These are phyloP conservation scores for Plectrocnemia conspersa DNA, from an alignment of 1,140 invertebrate genomes.

Conservation along the genomic window DNA sequence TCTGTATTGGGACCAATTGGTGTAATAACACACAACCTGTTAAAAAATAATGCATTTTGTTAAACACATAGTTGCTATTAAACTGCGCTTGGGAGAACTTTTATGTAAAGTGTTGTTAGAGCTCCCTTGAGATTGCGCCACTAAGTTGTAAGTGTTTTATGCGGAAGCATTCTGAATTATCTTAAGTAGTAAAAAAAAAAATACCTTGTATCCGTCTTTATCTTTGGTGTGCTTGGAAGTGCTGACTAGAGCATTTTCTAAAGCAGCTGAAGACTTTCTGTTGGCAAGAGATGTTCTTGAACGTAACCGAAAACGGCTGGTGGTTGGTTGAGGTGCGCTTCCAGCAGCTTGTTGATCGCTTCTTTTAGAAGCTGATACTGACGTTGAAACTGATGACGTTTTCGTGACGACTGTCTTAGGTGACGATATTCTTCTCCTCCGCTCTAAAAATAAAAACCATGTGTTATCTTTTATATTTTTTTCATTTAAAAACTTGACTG, in stretches of 20 bases:
- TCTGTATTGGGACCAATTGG: conserved; percentile 96
- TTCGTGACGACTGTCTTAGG: conserved; percentile 50
- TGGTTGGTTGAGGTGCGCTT: conserved; percentile 56
- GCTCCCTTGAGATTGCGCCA: conserved; percentile 13
- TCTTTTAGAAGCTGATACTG: conserved; percentile 37
- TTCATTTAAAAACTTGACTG: too few species aligned
- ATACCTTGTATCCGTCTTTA: conserved; percentile 61
- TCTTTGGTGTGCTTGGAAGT: conserved; percentile 54
- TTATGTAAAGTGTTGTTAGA: too few species aligned
- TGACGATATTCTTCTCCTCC: conserved; percentile 54
- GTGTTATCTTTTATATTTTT: neutral
- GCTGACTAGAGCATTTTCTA: conserved; percentile 56
- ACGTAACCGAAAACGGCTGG: conserved; percentile 50
- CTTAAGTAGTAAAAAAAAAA: conserved; percentile 1
- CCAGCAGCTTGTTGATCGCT: conserved; percentile 25
- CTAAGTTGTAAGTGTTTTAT: neutral
- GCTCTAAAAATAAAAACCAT: conserved; percentile 40
- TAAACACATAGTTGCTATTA: too few species aligned
- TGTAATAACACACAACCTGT: conserved; percentile 91
- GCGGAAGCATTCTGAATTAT: too few species aligned
- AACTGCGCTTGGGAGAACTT: too few species aligned
- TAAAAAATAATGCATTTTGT: conserved; percentile 4
- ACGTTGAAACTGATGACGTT: conserved; percentile 47
- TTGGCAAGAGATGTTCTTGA: conserved; percentile 55
- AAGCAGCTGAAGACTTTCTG: conserved; percentile 55